Base-by-base conservation (phyloP, 2,113 vertebrate genomes). In the Scomber scombrus region DNA sequence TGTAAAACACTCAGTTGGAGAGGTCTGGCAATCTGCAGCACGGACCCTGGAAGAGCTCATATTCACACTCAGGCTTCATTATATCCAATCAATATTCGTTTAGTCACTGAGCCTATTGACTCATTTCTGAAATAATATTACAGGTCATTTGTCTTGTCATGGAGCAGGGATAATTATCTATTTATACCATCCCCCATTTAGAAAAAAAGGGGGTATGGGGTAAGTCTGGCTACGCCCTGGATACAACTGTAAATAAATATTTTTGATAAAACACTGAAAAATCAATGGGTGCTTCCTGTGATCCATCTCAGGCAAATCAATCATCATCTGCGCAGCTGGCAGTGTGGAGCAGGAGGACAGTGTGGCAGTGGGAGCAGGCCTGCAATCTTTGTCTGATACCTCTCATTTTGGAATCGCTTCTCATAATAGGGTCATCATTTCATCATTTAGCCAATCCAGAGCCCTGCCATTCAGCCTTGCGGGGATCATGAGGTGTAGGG, bases 211-310 rank as follows among this genome's bases (percentile, higher is more conserved):
- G 65, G 70, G 61, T 47, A 64, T 19, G 57, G 64, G 54, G 79
- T 61, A 58, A 95, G 94, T 95, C 93, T 95, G 96, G 96, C 96
- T 96, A 93, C 92, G 93, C 93, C 95, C 95, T 93, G 96, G 95
- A 96, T 96, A 96, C 96, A 97, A 96, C 95, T 97, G 96, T 97
- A 98, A 97, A 97, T 98, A 97, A 96, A 97, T 98, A 90, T 97
- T 96, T 97, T 96, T 91, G 95, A 96, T 97, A 98, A 98, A 97
- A 97, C 97, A 97, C 96, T 96, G 95, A 95, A 96, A 98, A 99
- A 98, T 99, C 98, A 97, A 98, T 99, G 96, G 93, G 94, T 97
- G 96, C 96, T 99, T 98, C 98, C 97, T 97, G 96, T 95, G 96
- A 97, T 97, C 96, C 97, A 95, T 97, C 97, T 96, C 94, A 91